Evolutionary conservation across 1,140 invertebrate species (phyloP), one percentile per base, ranked within the genome.

Genomic region (Cryptotermes secundus): DNA sequence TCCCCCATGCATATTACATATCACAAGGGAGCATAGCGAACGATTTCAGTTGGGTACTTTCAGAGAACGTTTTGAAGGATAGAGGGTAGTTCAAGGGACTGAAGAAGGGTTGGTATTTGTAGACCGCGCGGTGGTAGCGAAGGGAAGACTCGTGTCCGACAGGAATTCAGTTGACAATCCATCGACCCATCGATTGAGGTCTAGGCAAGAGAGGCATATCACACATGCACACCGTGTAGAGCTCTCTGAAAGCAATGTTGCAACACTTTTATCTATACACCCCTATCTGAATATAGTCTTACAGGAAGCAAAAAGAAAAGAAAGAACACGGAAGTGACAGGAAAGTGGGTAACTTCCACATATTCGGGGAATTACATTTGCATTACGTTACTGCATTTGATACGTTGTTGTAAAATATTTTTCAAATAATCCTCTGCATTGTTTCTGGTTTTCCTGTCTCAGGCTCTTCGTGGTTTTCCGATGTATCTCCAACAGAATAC

Each of bases 141-240:
- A n/a, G 19, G 26, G 14, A 72, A 3, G 59, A n/a, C 59, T 72
- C 59, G n/a, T 72, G n/a, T 72, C 59, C 59, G 26, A 72, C 59
- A 72, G 59, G 59, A 72, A 72, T 72, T 72, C 59, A 31, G 59
- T 72, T 31, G 59, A 72, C 59, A 26, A 72, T n/a, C 59, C 59
- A 72, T 72, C 59, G 59, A 72, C 59, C 59, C 59, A 72, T 72
- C 59, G 59, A 72, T 72, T 72, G n/a, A 31, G 59, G 6, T 72
- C 26, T 72, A 26, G 59, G 59, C 7, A 31, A 72, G 59, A 26
- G 26, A 31, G 31, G 31, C 26, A 26, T 72, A 72, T 72, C n/a
- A 72, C 4, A 72, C 14, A n/a, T 16, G 7, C 26, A 14, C 45
- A 49, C 45, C 12, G 53, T 59, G 9, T 14, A 72, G 59, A 6